A percentile compares a stretch with the other conserved stretches of the same genome.
Conservation (phyloP, 2,888 invertebrate genomes). For the Zelleria hepariella region DNA sequence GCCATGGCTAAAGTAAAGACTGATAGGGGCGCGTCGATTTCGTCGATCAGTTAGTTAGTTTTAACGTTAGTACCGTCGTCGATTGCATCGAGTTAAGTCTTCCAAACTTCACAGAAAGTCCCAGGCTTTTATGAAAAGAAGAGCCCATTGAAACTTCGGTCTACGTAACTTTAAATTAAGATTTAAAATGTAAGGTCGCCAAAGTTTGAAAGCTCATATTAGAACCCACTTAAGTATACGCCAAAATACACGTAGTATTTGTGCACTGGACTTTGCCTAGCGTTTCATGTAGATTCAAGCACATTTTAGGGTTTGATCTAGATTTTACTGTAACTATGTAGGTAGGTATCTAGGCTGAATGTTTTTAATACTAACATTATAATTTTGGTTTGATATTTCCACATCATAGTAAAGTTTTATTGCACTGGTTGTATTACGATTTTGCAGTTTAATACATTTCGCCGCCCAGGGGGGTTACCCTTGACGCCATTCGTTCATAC, state of each 20-base stretch:
- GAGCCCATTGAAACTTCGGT: not conserved
- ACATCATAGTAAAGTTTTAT: no score
- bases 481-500: no score
- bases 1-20: no score
- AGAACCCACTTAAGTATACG: not conserved
- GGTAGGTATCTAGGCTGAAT: not conserved
- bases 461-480: no score
- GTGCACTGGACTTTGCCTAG: not conserved
- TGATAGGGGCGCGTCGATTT: not conserved
- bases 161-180: not conserved
- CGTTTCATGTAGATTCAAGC: not conserved
- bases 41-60: slow-evolving; percentile 2
- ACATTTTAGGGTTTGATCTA: not conserved
- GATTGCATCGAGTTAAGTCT: slow-evolving; percentile 30
- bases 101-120: slow-evolving; percentile 22
- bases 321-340: not conserved
- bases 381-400: no score
- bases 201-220: not conserved
- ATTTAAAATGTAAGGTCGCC: not conserved
- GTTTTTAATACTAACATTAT: not conserved
- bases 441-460: no score
- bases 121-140: not conserved
- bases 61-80: slow-evolving; percentile 13
- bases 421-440: no score
- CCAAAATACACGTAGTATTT: not conserved